Percentiles rank a stretch among this genome's conserved stretches.
phyloP scores from a whole-genome alignment of 2,113 vertebrate genomes.

The Oenanthe oenanthe region DNA sequence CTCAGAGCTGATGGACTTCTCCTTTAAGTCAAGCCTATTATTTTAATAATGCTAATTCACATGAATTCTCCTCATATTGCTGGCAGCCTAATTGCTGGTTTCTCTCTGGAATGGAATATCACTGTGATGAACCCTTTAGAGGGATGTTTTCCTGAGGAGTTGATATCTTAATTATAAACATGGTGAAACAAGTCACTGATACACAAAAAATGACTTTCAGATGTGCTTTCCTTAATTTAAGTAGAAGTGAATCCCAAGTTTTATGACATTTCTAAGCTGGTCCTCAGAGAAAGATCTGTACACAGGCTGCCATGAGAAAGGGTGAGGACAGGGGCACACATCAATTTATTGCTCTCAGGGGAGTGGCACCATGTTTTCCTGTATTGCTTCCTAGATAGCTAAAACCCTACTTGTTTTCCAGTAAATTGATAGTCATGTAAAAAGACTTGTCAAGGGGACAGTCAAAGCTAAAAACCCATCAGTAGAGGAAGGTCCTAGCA shows the following conservation, averaged over 20 bases:
- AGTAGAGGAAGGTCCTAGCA: not conserved
- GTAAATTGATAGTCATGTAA: not conserved
- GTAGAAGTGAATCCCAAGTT: not conserved
- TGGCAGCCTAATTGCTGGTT: not conserved
- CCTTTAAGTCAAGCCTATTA: not conserved
- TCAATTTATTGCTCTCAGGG: not conserved
- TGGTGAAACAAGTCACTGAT: not conserved
- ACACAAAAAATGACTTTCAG: not conserved
- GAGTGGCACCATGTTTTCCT: not conserved
- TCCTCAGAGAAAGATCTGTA: not conserved
- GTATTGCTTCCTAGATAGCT: slow-evolving; percentile 26
- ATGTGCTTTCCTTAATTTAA: not conserved
- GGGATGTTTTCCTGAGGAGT: not conserved
- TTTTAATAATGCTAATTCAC: not conserved
- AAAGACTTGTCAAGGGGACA: not conserved
- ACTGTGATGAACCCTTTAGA: not conserved
- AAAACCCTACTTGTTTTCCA: not conserved
- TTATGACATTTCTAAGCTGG: not conserved
- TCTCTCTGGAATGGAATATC: not conserved
- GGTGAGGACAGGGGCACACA: not conserved
- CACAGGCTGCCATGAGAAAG: not conserved
- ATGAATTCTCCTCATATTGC: not conserved
- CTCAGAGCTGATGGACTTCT: not conserved
- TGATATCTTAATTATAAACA: not conserved
- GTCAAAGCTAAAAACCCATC: not conserved